These are phyloP conservation scores for Chlorocebus sabaeus DNA, from an alignment of 2,113 vertebrate genomes.

Conservation along the genomic window DNA sequence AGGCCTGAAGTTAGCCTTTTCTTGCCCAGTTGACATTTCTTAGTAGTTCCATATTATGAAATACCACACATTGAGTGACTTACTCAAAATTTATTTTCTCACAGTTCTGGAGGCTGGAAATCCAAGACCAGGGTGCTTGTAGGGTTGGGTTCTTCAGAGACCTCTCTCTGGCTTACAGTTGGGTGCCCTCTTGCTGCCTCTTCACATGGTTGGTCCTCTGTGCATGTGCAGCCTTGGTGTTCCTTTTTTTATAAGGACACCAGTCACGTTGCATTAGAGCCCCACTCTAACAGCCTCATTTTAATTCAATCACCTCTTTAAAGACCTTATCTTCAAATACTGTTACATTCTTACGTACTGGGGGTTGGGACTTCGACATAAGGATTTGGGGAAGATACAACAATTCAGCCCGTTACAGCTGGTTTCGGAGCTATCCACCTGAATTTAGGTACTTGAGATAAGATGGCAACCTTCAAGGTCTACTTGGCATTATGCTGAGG, in stretches of 20 bases:
- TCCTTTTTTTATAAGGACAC: not conserved
- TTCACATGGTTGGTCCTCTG: not conserved
- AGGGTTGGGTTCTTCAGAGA: not conserved
- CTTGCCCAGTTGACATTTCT: not conserved
- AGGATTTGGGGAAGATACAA: not conserved
- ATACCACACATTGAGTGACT: not conserved
- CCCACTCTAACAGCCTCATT: not conserved
- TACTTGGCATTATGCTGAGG: not conserved
- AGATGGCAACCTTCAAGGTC: not conserved
- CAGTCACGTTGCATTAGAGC: not conserved
- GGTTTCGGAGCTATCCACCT: not conserved
- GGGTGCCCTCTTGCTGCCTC: not conserved
- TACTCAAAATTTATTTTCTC: not conserved
- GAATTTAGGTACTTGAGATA: not conserved
- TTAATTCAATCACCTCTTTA: not conserved
- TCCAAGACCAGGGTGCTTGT: not conserved
- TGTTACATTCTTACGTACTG: not conserved
- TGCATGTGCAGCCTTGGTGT: not conserved
- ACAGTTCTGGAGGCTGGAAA: not conserved
- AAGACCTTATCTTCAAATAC: not conserved
- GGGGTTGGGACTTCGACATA: not conserved
- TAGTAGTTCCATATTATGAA: not conserved
- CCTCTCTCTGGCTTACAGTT: not conserved
- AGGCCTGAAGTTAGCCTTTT: not conserved
- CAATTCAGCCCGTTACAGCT: not conserved